Evolutionary conservation across 2,797 vertebrate species (phyloP).

Genomic region (Yasuhikotakia modesta): DNA sequence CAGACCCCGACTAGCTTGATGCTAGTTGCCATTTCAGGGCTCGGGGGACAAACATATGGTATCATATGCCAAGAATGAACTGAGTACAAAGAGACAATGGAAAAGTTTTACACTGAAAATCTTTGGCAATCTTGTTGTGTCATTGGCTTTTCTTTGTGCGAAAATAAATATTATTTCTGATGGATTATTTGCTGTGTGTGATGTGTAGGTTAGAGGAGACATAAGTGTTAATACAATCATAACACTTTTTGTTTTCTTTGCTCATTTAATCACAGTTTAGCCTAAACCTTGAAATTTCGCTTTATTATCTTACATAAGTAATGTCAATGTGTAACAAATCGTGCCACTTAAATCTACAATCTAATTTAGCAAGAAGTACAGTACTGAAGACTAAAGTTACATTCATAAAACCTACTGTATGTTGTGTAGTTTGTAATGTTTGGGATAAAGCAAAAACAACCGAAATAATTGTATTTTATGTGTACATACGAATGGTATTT

Average conservation of each 20-base stretch:
- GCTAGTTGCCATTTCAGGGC: slow-evolving; percentile 12
- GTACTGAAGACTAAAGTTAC: too few species aligned
- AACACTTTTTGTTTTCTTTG: background rate
- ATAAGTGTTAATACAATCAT: background rate
- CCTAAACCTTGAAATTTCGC: too few species aligned
- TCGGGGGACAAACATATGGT: slow-evolving; percentile 3
- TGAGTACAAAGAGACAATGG: background rate
- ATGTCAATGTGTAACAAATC: too few species aligned
- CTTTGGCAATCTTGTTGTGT: background rate
- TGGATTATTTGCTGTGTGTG: background rate
- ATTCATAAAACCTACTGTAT: background rate
- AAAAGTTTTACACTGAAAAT: background rate
- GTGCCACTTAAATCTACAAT: too few species aligned
- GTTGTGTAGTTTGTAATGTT: background rate
- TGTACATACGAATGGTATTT: background rate
- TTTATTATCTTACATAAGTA: too few species aligned
- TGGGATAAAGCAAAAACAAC: background rate
- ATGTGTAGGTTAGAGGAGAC: background rate
- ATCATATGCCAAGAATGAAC: background rate
- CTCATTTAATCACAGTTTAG: background rate
- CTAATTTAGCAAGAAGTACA: too few species aligned
- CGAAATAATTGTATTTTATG: background rate
- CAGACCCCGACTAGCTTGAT: slow-evolving; percentile 20
- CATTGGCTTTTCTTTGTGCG: background rate
- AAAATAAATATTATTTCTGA: background rate